phyloP scores from a whole-genome alignment of 2,888 invertebrate species.

The Muscina levida region DNA sequence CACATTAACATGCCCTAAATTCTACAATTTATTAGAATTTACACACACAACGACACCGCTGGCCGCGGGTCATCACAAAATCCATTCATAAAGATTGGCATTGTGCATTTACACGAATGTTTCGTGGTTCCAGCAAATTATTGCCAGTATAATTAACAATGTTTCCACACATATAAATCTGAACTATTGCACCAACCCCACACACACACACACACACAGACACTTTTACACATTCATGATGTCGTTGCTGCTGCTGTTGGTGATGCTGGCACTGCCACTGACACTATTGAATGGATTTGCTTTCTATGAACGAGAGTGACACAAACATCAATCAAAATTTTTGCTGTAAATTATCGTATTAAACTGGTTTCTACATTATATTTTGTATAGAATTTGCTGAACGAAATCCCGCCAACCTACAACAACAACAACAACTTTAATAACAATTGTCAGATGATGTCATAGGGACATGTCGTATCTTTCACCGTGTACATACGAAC shows the following conservation, averaged over 20 bases:
- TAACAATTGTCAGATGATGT: conserved; percentile 49
- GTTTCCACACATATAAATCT: background rate
- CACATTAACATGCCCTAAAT: too few species aligned
- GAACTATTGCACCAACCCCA: background rate
- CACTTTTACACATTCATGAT: too few species aligned
- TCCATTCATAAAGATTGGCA: conserved; percentile 2
- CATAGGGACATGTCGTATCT: conserved; percentile 34
- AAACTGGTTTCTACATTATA: conserved; percentile 13
- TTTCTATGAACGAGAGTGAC: conserved; percentile 38
- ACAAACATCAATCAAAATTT: conserved; percentile 61
- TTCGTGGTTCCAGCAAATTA: background rate
- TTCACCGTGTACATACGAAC: background rate
- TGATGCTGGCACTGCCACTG: background rate
- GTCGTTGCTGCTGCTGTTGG: background rate
- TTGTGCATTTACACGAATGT: background rate
- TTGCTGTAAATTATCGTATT: conserved; percentile 27
- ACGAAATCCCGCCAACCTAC: background rate
- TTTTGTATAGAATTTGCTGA: conserved; percentile 4
- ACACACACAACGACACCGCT: background rate
- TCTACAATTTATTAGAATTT: background rate
- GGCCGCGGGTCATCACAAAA: background rate
- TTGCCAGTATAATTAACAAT: conserved; percentile 15
- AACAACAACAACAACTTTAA: conserved; percentile 29
- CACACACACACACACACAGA: too few species aligned
- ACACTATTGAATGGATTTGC: background rate